A percentile compares a stretch with the other conserved stretches of the same genome.
Conservation (phyloP, 2,113 vertebrate species). For the Pachypanchax playfairii region DNA sequence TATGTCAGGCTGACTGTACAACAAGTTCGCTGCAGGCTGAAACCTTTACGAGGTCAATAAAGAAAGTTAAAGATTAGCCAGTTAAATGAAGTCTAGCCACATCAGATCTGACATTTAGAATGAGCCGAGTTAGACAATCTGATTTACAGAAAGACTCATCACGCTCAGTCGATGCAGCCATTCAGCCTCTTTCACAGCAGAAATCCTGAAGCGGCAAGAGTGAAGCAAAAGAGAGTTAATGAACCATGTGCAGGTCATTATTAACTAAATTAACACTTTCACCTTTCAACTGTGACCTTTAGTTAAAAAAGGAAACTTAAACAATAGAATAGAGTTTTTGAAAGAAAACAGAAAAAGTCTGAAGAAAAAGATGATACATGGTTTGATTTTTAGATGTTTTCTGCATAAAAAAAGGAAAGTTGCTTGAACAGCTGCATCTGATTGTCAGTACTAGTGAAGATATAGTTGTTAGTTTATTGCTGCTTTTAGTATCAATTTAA, state of each 20-base stretch:
- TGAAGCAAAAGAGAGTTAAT: slow-evolving; percentile 18
- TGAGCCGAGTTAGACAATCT: slow-evolving; percentile 2
- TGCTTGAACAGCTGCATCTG: too few relatives aligned
- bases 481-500: too few relatives aligned
- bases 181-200: not conserved
- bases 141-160: slow-evolving; percentile 20
- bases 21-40: slow-evolving; percentile 1
- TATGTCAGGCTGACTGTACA: not conserved
- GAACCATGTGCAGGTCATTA: slow-evolving; percentile 29
- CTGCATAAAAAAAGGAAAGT: too few relatives aligned
- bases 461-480: too few relatives aligned
- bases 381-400: too few relatives aligned
- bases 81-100: slow-evolving; percentile 4
- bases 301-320: slow-evolving; percentile 5
- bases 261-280: slow-evolving; percentile 28
- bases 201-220: not conserved
- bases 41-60: slow-evolving; percentile 19
- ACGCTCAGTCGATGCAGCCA: slow-evolving; percentile 1
- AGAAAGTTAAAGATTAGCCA: slow-evolving; percentile 50
- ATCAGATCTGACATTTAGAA: slow-evolving; percentile 2
- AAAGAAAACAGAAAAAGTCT: not conserved
- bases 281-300: slow-evolving; percentile 63
- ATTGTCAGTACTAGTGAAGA: too few relatives aligned
- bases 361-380: not conserved
- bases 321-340: slow-evolving; percentile 1